Base-by-base conservation (phyloP, 2,113 vertebrate species). In the Alethe castanea region DNA sequence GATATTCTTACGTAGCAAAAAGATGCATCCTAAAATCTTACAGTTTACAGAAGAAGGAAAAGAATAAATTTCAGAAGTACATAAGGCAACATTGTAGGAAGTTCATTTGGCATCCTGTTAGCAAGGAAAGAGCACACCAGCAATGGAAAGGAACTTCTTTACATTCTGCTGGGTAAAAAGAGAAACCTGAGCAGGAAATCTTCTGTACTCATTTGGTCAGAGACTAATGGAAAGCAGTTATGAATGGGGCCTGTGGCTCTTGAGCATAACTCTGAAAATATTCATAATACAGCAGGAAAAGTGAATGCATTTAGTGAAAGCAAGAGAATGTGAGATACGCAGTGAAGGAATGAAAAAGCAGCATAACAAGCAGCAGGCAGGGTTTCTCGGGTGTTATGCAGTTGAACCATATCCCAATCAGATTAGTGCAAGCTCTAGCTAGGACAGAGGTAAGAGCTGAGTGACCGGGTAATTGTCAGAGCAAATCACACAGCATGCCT, bases 391-490 rank as follows among this genome's bases (percentile, higher is more conserved):
- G 29, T 54, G 57, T 57, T 82, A 28, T 0, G 2, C 88, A 77
- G 59, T 25, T 93, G 90, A 93, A 92, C 76, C 67, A 14, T 81
- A 60, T 86, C 59, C 48, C 81, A 67, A 24, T 80, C 31, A 93
- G 79, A 86, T 86, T 81, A 88, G 3, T 44, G 40, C 88, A 88
- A 48, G 64, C 83, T 67, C 76, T 70, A 53, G 79, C 2, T 0
- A 70, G 80, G 86, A 70, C 14, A 2, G 82, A 81, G 67, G 64
- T 19, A 38, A 47, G 35, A 82, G n/a, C 79, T n/a, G 79, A 82
- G 71, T 79, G 95, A 90, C 66, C 4, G 1, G 40, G 72, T 28
- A 38, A 52, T 84, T 86, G 64, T 83, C 82, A 92, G 82, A 50
- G 72, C 64, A 62, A 42, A 90, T 90, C 90, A 86, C 62, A 35